These are phyloP conservation scores for Bradynema listronoti DNA, from an alignment of 1,140 invertebrate species.

Conservation along the genomic window DNA sequence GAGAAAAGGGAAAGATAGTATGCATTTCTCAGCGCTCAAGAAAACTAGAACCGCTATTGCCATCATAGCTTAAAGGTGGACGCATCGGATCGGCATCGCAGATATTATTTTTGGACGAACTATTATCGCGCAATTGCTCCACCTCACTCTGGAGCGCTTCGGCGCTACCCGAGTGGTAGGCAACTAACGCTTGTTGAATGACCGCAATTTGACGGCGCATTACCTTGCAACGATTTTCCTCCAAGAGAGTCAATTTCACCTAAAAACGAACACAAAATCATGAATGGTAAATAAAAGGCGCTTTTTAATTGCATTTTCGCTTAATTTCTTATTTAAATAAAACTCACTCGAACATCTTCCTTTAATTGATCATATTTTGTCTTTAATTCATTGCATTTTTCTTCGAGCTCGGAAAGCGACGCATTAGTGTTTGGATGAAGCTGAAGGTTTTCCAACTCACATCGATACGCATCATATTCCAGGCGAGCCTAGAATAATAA, in stretches of 20 bases:
- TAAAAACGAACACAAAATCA: too few species aligned
- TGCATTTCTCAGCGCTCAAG: too few species aligned
- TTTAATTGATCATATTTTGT: slow-evolving; percentile 25
- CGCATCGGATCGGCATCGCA: too few species aligned
- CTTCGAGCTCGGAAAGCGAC: slow-evolving; percentile 9
- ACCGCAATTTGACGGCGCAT: slow-evolving; percentile 14
- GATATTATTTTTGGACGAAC: too few species aligned
- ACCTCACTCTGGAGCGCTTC: neutral
- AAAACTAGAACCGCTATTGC: too few species aligned
- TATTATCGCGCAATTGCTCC: slow-evolving; percentile 1
- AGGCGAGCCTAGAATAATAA: slow-evolving; percentile 18
- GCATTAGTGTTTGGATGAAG: slow-evolving; percentile 13
- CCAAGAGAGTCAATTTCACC: slow-evolving; percentile 24
- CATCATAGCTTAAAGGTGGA: too few species aligned
- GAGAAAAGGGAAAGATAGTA: too few species aligned
- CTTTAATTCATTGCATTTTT: slow-evolving; percentile 17
- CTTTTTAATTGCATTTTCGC: too few species aligned
- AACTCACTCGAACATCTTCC: slow-evolving; percentile 30
- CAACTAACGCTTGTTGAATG: slow-evolving; percentile 5
- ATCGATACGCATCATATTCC: slow-evolving; percentile 20
- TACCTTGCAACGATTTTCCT: slow-evolving; percentile 24
- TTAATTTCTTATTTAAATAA: too few species aligned
- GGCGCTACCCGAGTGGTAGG: slow-evolving; percentile 2
- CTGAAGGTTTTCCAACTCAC: slow-evolving; percentile 6
- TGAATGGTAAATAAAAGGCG: too few species aligned